These are phyloP conservation scores for Philotrypesis tridentata DNA, from an alignment of 1,140 invertebrate genomes.

Conservation along the genomic window DNA sequence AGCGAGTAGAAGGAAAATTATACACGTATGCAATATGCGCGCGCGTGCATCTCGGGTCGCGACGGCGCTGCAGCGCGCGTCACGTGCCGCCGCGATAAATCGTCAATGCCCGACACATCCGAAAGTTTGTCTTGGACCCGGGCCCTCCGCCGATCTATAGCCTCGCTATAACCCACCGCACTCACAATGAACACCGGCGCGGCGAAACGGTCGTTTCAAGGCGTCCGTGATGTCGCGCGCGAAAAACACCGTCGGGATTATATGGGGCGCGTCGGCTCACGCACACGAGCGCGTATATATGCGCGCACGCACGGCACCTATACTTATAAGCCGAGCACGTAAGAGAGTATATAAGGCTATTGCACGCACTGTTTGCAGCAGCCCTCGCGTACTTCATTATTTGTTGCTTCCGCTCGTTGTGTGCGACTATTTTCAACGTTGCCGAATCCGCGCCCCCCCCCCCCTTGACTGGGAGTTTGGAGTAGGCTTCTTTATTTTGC, in stretches of 20 bases:
- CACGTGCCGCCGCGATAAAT: slow-evolving; percentile 73
- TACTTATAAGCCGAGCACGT: neutral
- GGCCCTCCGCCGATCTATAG: slow-evolving; percentile 21
- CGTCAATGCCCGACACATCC: slow-evolving; percentile 63
- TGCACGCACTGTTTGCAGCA: slow-evolving; percentile 69
- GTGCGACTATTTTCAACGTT: slow-evolving; percentile 65
- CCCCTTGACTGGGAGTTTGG: too few relatives aligned
- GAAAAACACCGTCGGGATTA: slow-evolving; percentile 61
- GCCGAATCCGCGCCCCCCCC: neutral
- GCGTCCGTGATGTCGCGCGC: slow-evolving; percentile 57
- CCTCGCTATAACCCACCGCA: slow-evolving; percentile 51
- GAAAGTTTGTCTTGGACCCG: slow-evolving; percentile 67
- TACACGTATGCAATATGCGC: too few relatives aligned
- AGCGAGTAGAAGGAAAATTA: slow-evolving; percentile 1
- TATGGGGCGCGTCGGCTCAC: slow-evolving; percentile 68
- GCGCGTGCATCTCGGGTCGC: neutral
- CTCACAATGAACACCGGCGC: slow-evolving; percentile 59
- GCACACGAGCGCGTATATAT: slow-evolving; percentile 49
- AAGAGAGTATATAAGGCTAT: slow-evolving; percentile 50
- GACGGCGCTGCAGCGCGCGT: slow-evolving; percentile 24
- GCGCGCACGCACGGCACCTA: too few relatives aligned
- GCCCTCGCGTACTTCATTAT: slow-evolving; percentile 61
- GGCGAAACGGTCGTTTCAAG: slow-evolving; percentile 49
- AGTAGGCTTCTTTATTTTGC: slow-evolving; percentile 40
- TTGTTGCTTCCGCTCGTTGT: slow-evolving; percentile 71